Conservation (phyloP, 2,113 vertebrate genomes). For the Picathartes gymnocephalus region DNA sequence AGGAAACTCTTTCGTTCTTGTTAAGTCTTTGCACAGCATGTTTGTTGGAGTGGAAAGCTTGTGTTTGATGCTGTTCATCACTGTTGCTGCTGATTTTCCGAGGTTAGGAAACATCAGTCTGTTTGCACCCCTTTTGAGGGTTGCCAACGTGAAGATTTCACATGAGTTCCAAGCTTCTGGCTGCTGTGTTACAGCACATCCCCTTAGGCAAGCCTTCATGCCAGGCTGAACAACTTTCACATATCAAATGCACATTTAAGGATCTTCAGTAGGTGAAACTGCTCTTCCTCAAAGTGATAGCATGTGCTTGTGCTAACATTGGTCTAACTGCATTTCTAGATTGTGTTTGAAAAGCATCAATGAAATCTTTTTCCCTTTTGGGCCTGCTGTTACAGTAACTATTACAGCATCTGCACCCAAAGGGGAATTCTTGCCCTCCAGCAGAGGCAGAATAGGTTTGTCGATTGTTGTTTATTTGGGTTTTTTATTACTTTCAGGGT, state of each 20-base stretch:
- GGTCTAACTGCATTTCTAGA: neutral
- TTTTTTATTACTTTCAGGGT: neutral
- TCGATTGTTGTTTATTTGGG: neutral
- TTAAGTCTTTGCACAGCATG: constrained; percentile 59
- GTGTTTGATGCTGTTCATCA: constrained; percentile 63
- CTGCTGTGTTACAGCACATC: neutral
- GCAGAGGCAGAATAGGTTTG: neutral
- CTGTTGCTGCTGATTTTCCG: constrained; percentile 57
- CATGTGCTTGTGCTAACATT: neutral
- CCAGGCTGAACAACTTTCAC: neutral
- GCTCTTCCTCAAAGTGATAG: neutral
- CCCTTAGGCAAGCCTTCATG: neutral
- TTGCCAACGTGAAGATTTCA: neutral
- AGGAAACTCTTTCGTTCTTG: constrained; percentile 65
- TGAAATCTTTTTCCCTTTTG: neutral
- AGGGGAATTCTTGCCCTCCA: neutral
- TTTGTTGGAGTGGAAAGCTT: constrained; percentile 55
- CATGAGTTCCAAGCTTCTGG: neutral
- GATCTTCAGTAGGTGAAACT: neutral
- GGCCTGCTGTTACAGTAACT: neutral
- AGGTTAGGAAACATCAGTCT: constrained; percentile 49
- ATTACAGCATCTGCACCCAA: neutral
- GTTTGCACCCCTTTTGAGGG: neutral
- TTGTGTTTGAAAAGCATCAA: neutral
- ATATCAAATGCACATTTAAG: neutral